Base-by-base conservation (phyloP, 2,113 vertebrate species). In the Pogona vitticeps region DNA sequence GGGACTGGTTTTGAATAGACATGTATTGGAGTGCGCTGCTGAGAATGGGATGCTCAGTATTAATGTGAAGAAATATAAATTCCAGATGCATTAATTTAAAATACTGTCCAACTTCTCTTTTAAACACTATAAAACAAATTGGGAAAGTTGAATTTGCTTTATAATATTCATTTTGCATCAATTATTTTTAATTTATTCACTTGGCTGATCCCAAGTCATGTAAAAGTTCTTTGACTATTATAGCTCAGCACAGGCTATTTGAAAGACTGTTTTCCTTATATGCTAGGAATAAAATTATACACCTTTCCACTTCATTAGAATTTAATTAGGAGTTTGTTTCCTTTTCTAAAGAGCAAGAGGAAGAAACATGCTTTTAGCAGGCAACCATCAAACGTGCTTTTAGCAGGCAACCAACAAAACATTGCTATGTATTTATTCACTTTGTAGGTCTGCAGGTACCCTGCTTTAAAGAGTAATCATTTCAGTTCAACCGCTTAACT, bases 151-250 rank as follows among this genome's bases (percentile, higher is more conserved):
- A 82, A 21, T 59, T 33, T 31, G 26, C 59, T 90, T 26, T 86
- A 36, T 76, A 92, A 90, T 90, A 92, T 82, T 88, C 0, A 88
- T 94, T 88, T 89, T 90, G n/a, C 86, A 83, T 76, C 82, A 59
- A 18, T 87, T 89, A 93, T 94, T 92, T 88, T 90, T 94, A 92
- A 93, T 92, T 91, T 88, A 94, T 91, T 8, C 52, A 28, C 26
- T 65, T 82, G 40, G 76, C 68, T 52, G 89, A 92, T 93, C 70
- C 15, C 82, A 84, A 59, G 79, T 85, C 89, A 75, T 17, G 0
- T 0, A 68, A 86, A 81, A 83, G 86, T 92, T 92, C 80, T 73
- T 89, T 87, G 68, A 88, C 89, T 78, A 84, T 80, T 90, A 0
- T 85, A 70, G 38, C 91, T 90, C 82, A 90, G 82, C 77, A 91